A percentile compares a stretch with the other conserved stretches of the same genome.
phyloP scores from a whole-genome alignment of 1,140 invertebrate species.

The Drosophila malerkotliana region DNA sequence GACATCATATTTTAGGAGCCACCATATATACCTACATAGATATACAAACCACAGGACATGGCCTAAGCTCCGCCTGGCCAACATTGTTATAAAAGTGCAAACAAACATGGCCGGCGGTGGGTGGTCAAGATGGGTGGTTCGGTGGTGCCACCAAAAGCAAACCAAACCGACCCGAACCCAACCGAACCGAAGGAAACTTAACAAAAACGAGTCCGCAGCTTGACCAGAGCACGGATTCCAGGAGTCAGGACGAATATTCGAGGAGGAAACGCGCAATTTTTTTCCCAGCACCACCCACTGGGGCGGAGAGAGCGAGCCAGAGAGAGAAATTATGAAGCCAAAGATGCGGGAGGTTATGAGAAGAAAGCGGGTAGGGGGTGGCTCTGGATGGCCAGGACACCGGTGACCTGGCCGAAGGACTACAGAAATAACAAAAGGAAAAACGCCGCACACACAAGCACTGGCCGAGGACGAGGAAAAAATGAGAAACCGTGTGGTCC shows the following conservation, averaged over 20 bases:
- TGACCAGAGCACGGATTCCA: constrained; percentile 50
- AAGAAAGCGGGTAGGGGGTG: background rate
- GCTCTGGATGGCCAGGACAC: constrained; percentile 34
- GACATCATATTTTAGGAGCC: constrained; percentile 67
- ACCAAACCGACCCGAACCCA: constrained; percentile 11
- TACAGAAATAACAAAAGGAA: constrained; percentile 45
- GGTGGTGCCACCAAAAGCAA: background rate
- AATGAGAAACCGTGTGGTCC: constrained; percentile 74
- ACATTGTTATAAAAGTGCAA: constrained; percentile 81
- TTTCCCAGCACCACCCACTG: constrained; percentile 4
- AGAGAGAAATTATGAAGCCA: constrained; percentile 72
- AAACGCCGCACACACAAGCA: constrained; percentile 13
- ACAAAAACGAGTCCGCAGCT: constrained; percentile 42
- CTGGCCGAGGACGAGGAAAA: constrained; percentile 30
- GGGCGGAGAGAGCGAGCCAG: constrained; percentile 21
- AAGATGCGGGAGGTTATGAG: constrained; percentile 33
- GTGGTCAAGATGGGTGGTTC: background rate
- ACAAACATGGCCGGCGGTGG: constrained; percentile 57
- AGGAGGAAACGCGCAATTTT: constrained; percentile 31
- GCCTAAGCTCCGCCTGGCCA: constrained; percentile 30
- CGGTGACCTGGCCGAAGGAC: constrained; percentile 61
- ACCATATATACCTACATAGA: constrained; percentile 6
- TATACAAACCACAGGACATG: constrained; percentile 16
- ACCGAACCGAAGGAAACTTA: constrained; percentile 22
- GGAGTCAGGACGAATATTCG: constrained; percentile 2